Percentiles rank a stretch among this genome's conserved stretches.
phyloP scores from a whole-genome alignment of 2,888 invertebrate species.

The Pycnomerus fuliginosus region DNA sequence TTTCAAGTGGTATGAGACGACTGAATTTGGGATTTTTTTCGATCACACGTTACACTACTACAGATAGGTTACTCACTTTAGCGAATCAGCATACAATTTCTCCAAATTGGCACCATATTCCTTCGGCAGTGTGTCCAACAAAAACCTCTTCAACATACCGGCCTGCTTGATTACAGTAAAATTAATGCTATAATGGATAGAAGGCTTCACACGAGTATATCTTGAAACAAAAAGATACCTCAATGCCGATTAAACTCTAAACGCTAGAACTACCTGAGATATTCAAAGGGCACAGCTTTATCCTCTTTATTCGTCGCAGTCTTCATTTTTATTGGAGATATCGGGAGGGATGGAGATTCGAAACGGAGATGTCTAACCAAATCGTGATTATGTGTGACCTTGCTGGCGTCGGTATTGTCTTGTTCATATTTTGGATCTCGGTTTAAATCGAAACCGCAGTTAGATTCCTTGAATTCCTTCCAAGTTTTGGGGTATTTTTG shows the following conservation, averaged over 20 bases:
- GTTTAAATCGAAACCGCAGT: conserved; percentile 19
- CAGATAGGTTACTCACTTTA: conserved; percentile 16
- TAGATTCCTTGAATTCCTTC: conserved; percentile 34
- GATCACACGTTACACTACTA: no score
- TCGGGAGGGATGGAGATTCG: conserved; percentile 34
- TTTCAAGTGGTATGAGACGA: no score
- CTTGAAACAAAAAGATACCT: conserved; percentile 35
- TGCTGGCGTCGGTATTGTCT: no score
- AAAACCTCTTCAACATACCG: conserved; percentile 35
- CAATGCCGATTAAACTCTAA: no score
- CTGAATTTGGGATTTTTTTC: no score
- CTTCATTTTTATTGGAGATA: conserved; percentile 35
- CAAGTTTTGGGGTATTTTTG: conserved; percentile 38
- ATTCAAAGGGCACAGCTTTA: conserved; percentile 35
- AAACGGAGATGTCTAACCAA: conserved; percentile 34
- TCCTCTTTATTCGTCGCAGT: conserved; percentile 33
- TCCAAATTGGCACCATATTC: conserved; percentile 31
- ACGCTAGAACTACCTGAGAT: conserved; percentile 37
- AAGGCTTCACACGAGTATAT: conserved; percentile 40
- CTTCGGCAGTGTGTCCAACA: conserved; percentile 32
- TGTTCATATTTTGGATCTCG: conserved; percentile 6
- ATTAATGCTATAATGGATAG: conserved; percentile 40
- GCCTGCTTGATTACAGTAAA: conserved; percentile 29
- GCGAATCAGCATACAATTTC: conserved; percentile 27
- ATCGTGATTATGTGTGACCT: no score